Percentiles rank a stretch among this genome's conserved stretches.
Evolutionary conservation across 2,797 vertebrate genomes (phyloP).

Genomic region (Artibeus jamaicensis): DNA sequence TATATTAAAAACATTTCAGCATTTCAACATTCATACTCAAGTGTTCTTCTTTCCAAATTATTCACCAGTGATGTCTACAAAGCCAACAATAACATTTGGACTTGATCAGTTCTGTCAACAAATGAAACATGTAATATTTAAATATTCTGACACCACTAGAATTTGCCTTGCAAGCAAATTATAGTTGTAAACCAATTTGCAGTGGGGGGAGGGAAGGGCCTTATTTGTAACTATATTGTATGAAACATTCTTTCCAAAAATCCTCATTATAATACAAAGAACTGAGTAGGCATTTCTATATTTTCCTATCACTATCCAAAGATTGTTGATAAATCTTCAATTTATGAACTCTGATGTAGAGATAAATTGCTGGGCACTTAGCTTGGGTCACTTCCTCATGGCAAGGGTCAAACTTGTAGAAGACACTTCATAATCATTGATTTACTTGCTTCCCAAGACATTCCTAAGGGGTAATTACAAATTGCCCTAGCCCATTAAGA

Average conservation of each 20-base stretch:
- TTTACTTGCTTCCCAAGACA: background rate
- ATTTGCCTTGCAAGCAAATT: background rate
- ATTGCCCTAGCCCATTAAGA: background rate
- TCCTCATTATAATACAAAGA: background rate
- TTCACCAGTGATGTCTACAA: background rate
- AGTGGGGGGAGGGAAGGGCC: background rate
- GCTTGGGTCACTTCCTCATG: background rate
- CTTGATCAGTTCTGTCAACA: constrained; percentile 15
- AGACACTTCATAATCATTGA: background rate
- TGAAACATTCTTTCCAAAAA: background rate
- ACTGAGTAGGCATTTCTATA: background rate
- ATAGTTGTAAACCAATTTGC: background rate
- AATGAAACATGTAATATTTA: background rate
- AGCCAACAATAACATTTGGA: constrained; percentile 22
- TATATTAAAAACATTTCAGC: background rate
- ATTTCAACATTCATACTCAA: constrained; percentile 23
- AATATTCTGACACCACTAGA: background rate
- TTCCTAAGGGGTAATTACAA: background rate
- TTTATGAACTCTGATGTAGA: background rate
- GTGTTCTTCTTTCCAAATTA: background rate
- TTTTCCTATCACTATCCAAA: constrained; percentile 8
- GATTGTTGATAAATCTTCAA: background rate
- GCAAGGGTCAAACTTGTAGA: constrained; percentile 19
- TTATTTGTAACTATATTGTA: background rate
- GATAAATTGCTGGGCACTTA: background rate